These are phyloP conservation scores for Mareca penelope DNA, from an alignment of 2,797 vertebrate species.

Conservation along the genomic window DNA sequence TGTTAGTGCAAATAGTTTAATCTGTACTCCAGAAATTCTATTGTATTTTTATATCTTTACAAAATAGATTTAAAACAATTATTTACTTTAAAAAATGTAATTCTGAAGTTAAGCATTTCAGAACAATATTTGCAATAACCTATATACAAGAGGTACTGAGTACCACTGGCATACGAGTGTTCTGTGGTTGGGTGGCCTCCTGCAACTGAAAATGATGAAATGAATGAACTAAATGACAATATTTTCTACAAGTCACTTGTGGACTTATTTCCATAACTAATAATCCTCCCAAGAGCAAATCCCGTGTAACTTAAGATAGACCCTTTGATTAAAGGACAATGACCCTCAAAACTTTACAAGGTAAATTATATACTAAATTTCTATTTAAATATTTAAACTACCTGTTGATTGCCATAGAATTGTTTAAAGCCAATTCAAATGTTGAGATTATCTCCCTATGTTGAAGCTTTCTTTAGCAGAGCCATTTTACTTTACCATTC, in stretches of 20 bases:
- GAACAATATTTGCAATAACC: conserved; percentile 89
- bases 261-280: conserved; percentile 77
- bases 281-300: conserved; percentile 77
- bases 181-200: conserved; percentile 79
- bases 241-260: conserved; percentile 77
- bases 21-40: conserved; percentile 90
- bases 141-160: conserved; percentile 88
- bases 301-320: conserved; percentile 74
- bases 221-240: conserved; percentile 73
- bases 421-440: conserved; percentile 68
- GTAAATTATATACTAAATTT: conserved; percentile 77
- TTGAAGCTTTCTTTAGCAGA: conserved; percentile 60
- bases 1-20: conserved; percentile 93
- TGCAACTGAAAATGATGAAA: conserved; percentile 81
- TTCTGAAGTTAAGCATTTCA: conserved; percentile 88
- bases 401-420: conserved; percentile 71
- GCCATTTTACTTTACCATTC: conserved; percentile 68
- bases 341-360: conserved; percentile 76
- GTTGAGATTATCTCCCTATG: conserved; percentile 60
- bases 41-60: conserved; percentile 87
- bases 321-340: conserved; percentile 74
- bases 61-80: conserved; percentile 94
- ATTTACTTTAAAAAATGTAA: conserved; percentile 89
- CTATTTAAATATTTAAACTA: conserved; percentile 77
- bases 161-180: conserved; percentile 84